Evolutionary conservation across 2,797 vertebrate species (phyloP), one percentile per base, ranked within the genome.

Genomic region (Denticeps clupeoides): DNA sequence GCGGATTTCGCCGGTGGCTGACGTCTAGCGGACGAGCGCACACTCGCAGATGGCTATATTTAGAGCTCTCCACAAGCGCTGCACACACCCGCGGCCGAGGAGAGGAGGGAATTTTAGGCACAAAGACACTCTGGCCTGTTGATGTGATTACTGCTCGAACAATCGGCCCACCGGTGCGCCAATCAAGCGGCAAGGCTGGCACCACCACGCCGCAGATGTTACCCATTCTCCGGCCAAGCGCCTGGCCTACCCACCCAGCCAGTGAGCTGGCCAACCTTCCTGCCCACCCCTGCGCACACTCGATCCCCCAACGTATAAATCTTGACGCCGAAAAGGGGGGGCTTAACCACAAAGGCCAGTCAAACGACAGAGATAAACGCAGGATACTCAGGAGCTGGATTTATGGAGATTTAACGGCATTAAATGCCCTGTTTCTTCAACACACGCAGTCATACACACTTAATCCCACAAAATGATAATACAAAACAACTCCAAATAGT

Each of bases 121-220:
- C 21, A 4, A n/a, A 18, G 11, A 26, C 53, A 60, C 56, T 69
- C 71, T 73, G 74, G 65, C 60, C 53, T 66, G 67, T 74, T 75
- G 68, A 77, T 75, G 75, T 78, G 73, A 79, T 77, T 75, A 77
- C 70, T 71, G 68, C 72, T 78, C 71, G 74, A 72, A 64, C 77
- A 63, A 74, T 72, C 62, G 40, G 67, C 74, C 70, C 74, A 78
- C 78, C 74, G 59, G 73, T 68, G 72, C 60, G 69, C 60, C 67
- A 71, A 68, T 75, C 72, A 71, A 69, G 60, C 45, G 27, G 67
- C 62, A 63, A 9, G 59, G 69, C 63, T 82, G 80, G 78, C 80
- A 80, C 62, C 51, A 67, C 68, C 69, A 42, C 11, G 16, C 51
- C 76, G 70, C 80, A 80, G 80, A 81, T 80, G 77, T 80, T 80